Evolutionary conservation across 2,797 vertebrate genomes (phyloP).

Genomic region (Gambusia yucatana): DNA sequence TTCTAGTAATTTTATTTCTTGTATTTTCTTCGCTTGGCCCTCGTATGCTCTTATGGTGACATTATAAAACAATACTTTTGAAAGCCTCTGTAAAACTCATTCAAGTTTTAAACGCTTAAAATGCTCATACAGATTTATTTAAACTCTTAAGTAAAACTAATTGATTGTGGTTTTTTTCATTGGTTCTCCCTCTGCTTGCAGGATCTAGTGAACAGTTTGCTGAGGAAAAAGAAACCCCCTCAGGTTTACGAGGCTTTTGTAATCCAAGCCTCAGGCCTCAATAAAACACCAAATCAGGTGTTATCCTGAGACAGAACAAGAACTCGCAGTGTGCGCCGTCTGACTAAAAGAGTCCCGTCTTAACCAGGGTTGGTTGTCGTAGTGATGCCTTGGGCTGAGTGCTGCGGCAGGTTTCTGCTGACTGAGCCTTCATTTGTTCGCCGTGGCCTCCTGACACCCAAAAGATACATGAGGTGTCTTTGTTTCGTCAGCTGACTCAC

Average conservation of each 20-base stretch:
- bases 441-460: not conserved
- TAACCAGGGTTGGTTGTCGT: not conserved
- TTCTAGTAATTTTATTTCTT: too few relatives aligned
- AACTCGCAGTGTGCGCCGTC: not conserved
- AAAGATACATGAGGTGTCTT: slow-evolving; percentile 7
- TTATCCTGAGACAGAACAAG: not conserved
- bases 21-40: too few relatives aligned
- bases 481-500: slow-evolving; percentile 34
- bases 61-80: not conserved
- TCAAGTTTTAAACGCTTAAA: not conserved
- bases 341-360: not conserved
- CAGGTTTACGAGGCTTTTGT: not conserved
- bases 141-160: not conserved
- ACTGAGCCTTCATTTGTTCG: slow-evolving; percentile 8
- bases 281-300: not conserved
- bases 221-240: not conserved
- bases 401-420: not conserved
- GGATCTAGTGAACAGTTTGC: not conserved
- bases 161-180: not conserved
- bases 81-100: not conserved
- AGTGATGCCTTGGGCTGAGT: not conserved
- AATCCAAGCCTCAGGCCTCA: not conserved
- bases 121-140: not conserved
- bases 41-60: too few relatives aligned
- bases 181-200: not conserved